Evolutionary conservation across 2,888 invertebrate species (phyloP), one percentile per base, ranked within the genome.

Genomic region (Megastigmus dorsalis): DNA sequence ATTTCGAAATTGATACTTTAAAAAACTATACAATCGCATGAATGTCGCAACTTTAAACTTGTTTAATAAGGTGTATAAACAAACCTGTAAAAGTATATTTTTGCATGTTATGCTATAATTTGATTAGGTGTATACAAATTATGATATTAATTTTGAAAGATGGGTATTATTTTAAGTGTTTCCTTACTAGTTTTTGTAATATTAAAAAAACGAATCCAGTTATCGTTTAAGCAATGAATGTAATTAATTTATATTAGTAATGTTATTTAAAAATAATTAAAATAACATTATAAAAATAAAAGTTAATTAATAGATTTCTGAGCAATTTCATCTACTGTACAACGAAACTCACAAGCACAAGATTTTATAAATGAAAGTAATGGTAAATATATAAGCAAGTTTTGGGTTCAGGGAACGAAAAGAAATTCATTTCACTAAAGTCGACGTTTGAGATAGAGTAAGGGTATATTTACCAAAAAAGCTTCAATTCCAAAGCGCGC

Each of bases 321-420:
- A 23, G 18, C 26, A 55, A 65, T 50, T 72, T 50, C 33, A 50
- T 50, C 30, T 71, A 48, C 23, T 41, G 3, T 50, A 59, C 26
- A 55, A 55, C 28, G 26, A 54, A 41, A 18, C 18, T 55, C 30
- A n/a, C 13, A 41, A 71, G n/a, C 33, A 63, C 28, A 38, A 38
- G 74, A 9, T 75, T 55, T 57, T 52, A 55, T 9, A 55, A 72
- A 77, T 71, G 62, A 71, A 72, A 60, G n/a, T 69, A 5, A 71
- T 80, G 79, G 79, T 79, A 81, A 76, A 48, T 73, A 55, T 59
- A 79, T 75, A 76, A 80, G 80, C 78, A 81, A 81, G 67, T 78
- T 76, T 79, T 80, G 74, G 84, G 84, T 84, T 84, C 84, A 84
- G 84, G 85, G 83, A 83, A 82, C 84, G 83, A 81, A 74, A 55